Conservation (phyloP, 2,113 vertebrate species). For the Pitta sordida region DNA sequence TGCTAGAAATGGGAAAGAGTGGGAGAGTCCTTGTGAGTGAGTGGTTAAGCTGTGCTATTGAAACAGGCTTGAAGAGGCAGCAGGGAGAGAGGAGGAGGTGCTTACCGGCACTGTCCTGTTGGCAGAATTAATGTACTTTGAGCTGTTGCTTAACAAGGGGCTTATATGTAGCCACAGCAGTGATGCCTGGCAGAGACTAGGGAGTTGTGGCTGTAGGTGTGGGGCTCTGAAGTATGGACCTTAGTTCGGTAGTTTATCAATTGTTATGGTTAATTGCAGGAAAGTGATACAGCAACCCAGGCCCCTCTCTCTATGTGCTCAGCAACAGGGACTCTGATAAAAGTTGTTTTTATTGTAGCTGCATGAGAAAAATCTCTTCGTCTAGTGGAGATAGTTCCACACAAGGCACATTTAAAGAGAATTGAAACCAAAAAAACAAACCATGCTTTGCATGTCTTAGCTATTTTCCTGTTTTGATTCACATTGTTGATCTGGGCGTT, state of each 20-base stretch:
- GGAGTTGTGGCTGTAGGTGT: not conserved
- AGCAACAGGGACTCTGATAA: not conserved
- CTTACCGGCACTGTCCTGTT: not conserved
- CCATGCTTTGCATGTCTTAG: not conserved
- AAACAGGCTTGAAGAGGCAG: not conserved
- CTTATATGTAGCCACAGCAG: not conserved
- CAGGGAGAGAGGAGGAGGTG: not conserved
- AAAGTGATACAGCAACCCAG: not conserved
- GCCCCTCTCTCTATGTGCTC: rapidly evolving
- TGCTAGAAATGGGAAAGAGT: not conserved
- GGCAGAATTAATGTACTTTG: not conserved
- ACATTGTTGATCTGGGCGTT: not conserved
- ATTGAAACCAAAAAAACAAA: too few relatives aligned
- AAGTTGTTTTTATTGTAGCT: not conserved
- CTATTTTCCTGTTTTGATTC: not conserved
- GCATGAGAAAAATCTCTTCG: not conserved
- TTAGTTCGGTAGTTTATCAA: not conserved
- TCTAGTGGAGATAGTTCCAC: not conserved
- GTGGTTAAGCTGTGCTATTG: not conserved
- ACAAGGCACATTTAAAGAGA: too few relatives aligned
- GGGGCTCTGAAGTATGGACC: not conserved
- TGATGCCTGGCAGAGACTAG: not conserved
- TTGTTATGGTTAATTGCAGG: not conserved
- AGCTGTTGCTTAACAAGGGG: not conserved
- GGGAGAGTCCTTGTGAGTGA: not conserved